Base-by-base conservation (phyloP, 2,113 vertebrate genomes). In the Mesocricetus auratus region DNA sequence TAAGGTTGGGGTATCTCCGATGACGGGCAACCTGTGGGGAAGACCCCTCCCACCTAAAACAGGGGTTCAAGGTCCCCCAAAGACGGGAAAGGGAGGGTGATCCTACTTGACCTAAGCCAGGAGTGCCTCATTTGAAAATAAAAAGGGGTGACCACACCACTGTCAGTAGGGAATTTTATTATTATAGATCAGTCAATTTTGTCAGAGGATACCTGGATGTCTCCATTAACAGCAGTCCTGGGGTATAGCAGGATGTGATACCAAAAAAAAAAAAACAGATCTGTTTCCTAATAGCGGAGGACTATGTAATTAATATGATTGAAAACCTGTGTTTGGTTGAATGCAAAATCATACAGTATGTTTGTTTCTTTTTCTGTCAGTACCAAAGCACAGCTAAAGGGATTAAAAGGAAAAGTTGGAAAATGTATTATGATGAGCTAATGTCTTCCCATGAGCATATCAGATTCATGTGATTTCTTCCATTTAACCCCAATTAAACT, bases 271-370 rank as follows among this genome's bases (percentile, higher is more conserved):
- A 97, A 97, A 91, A 73, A n/a, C n/a, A n/a, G n/a, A 19, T 68
- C 29, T 87, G 42, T 31, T 73, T 97, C 33, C 33, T 94, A 66
- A 39, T 77, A 91, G 58, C 68, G 75, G 47, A 85, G 62, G 9
- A 62, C 85, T 95, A 69, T 21, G 5, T 62, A 94, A 62, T 81
- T 95, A 73, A 89, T 92, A n/a, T 88, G 92, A 69, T 95, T 94
- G 89, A 8, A 94, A 73, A 82, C 66, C 50, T 15, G 1, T 97
- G 96, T 97, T 78, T 96, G 22, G 53, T 62, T 93, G 74, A 96
- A 77, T 45, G n/a, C 22, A 73, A 3, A 22, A 0, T n/a, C 86
- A 31, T 3, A 89, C 29, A 60, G 94, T 96, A 8, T 45, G 95
- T 68, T 53, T 74, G 16, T 81, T 89, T 96, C 86, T 81, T 4